phyloP scores from a whole-genome alignment of 2,797 vertebrate genomes.

The Scleropages formosus region DNA sequence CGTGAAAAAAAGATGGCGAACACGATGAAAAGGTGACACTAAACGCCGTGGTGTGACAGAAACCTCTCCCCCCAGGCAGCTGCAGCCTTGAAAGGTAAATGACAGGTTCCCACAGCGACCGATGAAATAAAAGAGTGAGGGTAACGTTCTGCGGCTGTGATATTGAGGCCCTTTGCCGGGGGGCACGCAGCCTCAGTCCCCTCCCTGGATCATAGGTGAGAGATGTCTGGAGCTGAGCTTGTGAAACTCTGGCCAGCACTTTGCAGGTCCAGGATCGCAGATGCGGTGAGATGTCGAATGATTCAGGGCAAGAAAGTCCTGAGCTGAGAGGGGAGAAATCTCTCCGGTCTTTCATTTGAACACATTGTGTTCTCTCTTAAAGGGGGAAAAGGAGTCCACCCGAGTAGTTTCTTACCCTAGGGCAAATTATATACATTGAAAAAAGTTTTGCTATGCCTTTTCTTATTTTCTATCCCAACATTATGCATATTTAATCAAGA shows the following conservation, averaged over 20 bases:
- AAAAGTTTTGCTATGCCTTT: not conserved
- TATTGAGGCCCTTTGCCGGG: not conserved
- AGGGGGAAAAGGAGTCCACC: not conserved
- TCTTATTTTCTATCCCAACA: not conserved
- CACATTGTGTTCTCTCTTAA: not conserved
- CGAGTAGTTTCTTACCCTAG: not conserved
- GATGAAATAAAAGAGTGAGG: not conserved
- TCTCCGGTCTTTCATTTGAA: not conserved
- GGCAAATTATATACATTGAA: conserved; percentile 3
- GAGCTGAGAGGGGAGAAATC: not conserved
- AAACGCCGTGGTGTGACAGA: not conserved
- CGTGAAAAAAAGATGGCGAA: not conserved
- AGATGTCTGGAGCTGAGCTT: too few species aligned
- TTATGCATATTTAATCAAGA: conserved; percentile 7
- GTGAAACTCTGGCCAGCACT: not conserved
- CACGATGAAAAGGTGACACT: conserved; percentile 1
- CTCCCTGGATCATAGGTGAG: too few species aligned
- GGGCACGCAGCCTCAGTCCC: not conserved
- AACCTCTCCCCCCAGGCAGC: not conserved
- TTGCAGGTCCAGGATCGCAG: not conserved
- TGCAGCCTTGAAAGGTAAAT: not conserved
- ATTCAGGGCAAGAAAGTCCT: not conserved
- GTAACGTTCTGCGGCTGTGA: not conserved
- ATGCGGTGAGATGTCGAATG: not conserved
- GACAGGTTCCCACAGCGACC: not conserved